These are phyloP conservation scores for Pemphredon lugubris DNA, from an alignment of 2,888 invertebrate species.

Conservation along the genomic window DNA sequence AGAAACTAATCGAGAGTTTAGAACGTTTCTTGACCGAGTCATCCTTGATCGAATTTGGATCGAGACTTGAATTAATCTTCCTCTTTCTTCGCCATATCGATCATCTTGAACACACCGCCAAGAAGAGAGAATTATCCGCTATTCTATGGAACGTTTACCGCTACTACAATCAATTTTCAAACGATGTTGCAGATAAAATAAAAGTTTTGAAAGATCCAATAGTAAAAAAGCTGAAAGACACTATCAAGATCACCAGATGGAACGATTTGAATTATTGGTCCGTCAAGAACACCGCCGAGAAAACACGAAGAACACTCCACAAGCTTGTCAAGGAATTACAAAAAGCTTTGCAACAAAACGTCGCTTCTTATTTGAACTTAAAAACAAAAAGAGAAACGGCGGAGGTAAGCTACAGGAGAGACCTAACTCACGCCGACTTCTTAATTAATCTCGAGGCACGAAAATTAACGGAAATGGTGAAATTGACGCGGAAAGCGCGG, in stretches of 20 bases:
- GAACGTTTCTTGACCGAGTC: slow-evolving; percentile 92
- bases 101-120: slow-evolving; percentile 81
- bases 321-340: slow-evolving; percentile 94
- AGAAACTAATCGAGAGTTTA: slow-evolving; percentile 84
- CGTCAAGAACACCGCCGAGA: slow-evolving; percentile 93
- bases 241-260: slow-evolving; percentile 97
- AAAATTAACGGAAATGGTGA: slow-evolving; percentile 51
- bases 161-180: slow-evolving; percentile 91
- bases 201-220: slow-evolving; percentile 89
- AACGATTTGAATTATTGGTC: slow-evolving; percentile 97
- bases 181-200: slow-evolving; percentile 85
- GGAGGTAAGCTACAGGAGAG: neutral
- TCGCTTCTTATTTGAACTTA: slow-evolving; percentile 72
- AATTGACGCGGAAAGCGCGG: slow-evolving; percentile 84
- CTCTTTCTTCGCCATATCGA: slow-evolving; percentile 91
- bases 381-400: slow-evolving; percentile 68
- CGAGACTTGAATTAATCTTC: slow-evolving; percentile 89
- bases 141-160: slow-evolving; percentile 91
- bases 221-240: slow-evolving; percentile 95
- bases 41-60: slow-evolving; percentile 91
- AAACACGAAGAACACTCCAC: slow-evolving; percentile 92
- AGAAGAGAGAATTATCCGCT: slow-evolving; percentile 83
- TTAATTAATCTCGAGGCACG: neutral
- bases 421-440: slow-evolving; percentile 8
- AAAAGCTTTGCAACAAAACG: slow-evolving; percentile 80